These are phyloP conservation scores for Pangasius larnaudii DNA, from an alignment of 2,797 vertebrate genomes.

Conservation along the genomic window DNA sequence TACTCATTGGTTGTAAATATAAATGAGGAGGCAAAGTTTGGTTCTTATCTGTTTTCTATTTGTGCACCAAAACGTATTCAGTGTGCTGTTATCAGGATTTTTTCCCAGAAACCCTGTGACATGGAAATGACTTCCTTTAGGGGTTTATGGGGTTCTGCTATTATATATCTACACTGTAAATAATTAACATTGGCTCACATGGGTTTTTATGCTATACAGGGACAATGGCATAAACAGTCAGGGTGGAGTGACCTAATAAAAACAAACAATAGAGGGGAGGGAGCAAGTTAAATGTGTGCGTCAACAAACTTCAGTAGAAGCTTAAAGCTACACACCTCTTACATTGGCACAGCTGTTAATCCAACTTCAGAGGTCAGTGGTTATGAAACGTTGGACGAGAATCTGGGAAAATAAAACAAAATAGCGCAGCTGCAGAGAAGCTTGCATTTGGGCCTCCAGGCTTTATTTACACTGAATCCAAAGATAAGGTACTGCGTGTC, in stretches of 20 bases:
- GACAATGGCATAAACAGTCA: constrained; percentile 68
- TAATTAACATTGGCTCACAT: constrained; percentile 71
- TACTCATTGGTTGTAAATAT: constrained; percentile 57
- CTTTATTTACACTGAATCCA: constrained; percentile 54
- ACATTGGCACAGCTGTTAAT: constrained; percentile 66
- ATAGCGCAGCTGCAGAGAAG: constrained; percentile 39
- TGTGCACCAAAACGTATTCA: constrained; percentile 64
- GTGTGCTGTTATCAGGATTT: constrained; percentile 62
- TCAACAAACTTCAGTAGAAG: constrained; percentile 50
- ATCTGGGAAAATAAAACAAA: constrained; percentile 52
- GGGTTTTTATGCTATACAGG: constrained; percentile 63
- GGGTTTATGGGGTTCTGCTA: constrained; percentile 63
- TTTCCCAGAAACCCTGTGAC: constrained; percentile 63
- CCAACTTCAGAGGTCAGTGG: constrained; percentile 56
- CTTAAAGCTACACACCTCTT: constrained; percentile 57
- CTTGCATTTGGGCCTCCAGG: constrained; percentile 35
- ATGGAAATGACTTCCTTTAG: constrained; percentile 70
- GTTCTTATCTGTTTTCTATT: constrained; percentile 65
- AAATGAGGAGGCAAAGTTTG: constrained; percentile 70
- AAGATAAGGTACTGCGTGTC: constrained; percentile 31
- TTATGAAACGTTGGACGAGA: constrained; percentile 49
- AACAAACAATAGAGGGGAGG: constrained; percentile 65
- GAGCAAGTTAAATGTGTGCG: not conserved
- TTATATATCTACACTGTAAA: constrained; percentile 64
- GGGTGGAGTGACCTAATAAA: constrained; percentile 59